Evolutionary conservation across 1,140 invertebrate species (phyloP).

Genomic region (Drosophila parabipectinata): DNA sequence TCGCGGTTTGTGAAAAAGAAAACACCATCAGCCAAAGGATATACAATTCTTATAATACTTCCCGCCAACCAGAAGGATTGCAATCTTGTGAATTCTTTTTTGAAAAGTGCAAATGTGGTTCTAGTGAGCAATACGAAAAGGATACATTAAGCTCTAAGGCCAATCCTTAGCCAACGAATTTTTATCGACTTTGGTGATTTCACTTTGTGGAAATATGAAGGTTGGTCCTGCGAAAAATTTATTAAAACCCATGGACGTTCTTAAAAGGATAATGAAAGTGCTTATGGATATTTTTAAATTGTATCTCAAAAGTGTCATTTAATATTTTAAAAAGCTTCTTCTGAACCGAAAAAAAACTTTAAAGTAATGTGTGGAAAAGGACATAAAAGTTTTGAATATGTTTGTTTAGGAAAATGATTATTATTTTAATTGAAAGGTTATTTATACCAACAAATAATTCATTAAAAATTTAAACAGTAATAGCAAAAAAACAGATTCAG

Average conservation of each 20-base stretch:
- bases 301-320: background rate
- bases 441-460: no score
- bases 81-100: conserved; percentile 46
- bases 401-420: no score
- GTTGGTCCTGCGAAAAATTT: conserved; percentile 45
- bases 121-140: conserved; percentile 14
- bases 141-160: conserved; percentile 11
- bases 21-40: conserved; percentile 22
- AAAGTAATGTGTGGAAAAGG: no score
- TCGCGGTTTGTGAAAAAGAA: background rate
- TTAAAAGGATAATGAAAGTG: background rate
- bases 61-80: conserved; percentile 12
- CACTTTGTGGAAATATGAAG: conserved; percentile 64
- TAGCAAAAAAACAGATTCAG: no score
- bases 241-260: background rate
- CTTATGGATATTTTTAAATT: background rate
- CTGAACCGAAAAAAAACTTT: no score
- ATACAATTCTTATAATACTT: background rate
- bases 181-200: conserved; percentile 13
- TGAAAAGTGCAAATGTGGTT: conserved; percentile 48
- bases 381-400: no score
- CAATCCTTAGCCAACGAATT: conserved; percentile 4
- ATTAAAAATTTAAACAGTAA: no score
- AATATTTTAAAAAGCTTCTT: background rate
- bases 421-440: no score